Evolutionary conservation across 2,797 vertebrate genomes (phyloP).

Genomic region (Netta rufina): DNA sequence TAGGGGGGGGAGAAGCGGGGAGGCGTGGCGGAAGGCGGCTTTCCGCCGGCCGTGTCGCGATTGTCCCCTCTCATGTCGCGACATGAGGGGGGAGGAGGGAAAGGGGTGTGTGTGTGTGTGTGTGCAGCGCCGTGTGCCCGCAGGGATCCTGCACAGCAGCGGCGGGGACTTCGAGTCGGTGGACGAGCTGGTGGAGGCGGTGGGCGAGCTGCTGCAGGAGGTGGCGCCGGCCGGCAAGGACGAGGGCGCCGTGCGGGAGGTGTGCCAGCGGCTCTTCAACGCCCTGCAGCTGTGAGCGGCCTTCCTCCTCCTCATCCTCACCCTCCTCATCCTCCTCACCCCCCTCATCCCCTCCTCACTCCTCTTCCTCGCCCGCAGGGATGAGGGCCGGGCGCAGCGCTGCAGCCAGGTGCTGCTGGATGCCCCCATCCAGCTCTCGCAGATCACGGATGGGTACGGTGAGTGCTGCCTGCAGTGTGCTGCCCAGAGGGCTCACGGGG

Average conservation of each 20-base stretch:
- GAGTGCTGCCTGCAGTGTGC: not conserved
- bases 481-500: accelerated
- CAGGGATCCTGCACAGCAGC: slow-evolving; percentile 88
- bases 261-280: slow-evolving; percentile 95
- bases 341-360: no score
- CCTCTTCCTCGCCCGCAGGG: slow-evolving; percentile 35
- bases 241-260: slow-evolving; percentile 88
- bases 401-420: slow-evolving; percentile 86
- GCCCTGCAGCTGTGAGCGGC: slow-evolving; percentile 66
- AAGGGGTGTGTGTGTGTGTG: not conserved
- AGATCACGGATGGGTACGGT: slow-evolving; percentile 85
- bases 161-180: slow-evolving; percentile 92
- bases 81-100: not conserved
- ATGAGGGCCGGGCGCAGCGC: slow-evolving; percentile 70
- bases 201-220: slow-evolving; percentile 91
- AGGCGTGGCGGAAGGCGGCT: no score
- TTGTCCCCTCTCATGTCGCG: not conserved
- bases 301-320: not conserved
- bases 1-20: not conserved
- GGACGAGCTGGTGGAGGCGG: slow-evolving; percentile 93
- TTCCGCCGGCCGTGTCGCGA: not conserved
- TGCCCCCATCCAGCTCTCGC: slow-evolving; percentile 91
- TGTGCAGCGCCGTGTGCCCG: not conserved
- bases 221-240: slow-evolving; percentile 90
- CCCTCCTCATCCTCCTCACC: not conserved